phyloP scores from a whole-genome alignment of 2,797 vertebrate species.

The Oryzias sinensis region DNA sequence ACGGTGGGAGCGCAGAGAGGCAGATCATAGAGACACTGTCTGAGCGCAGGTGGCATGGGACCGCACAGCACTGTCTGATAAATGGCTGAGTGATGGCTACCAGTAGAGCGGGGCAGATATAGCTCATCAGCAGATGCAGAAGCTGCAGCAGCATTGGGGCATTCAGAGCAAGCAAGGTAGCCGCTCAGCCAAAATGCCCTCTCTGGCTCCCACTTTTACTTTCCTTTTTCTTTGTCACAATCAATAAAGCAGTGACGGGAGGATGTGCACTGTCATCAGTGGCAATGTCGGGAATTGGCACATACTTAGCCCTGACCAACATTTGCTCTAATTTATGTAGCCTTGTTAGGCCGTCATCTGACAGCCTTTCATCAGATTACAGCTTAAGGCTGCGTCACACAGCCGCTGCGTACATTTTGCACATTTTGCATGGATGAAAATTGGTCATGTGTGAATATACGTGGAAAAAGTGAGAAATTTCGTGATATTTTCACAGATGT shows the following conservation, averaged over 20 bases:
- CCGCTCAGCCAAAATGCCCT: slow-evolving; percentile 10
- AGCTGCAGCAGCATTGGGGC: slow-evolving; percentile 27
- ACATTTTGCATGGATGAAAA: too few species aligned
- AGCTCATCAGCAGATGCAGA: slow-evolving; percentile 59
- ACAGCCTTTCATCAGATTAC: slow-evolving; percentile 49
- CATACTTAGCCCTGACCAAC: slow-evolving; percentile 40
- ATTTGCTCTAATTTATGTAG: slow-evolving; percentile 39
- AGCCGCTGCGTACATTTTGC: too few species aligned
- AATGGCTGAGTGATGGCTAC: slow-evolving; percentile 67
- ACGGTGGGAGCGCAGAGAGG: slow-evolving; percentile 26
- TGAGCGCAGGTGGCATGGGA: slow-evolving; percentile 60
- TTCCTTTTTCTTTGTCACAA: slow-evolving; percentile 23
- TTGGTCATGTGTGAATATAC: too few species aligned
- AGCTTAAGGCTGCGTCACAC: background rate
- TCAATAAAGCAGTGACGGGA: slow-evolving; percentile 20
- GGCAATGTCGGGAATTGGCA: slow-evolving; percentile 35
- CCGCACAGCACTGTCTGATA: slow-evolving; percentile 47
- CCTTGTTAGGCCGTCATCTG: slow-evolving; percentile 50
- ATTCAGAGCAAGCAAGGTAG: slow-evolving; percentile 12
- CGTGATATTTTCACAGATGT: too few species aligned
- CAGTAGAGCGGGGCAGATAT: slow-evolving; percentile 55
- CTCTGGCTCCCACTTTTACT: slow-evolving; percentile 20
- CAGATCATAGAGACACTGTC: slow-evolving; percentile 27
- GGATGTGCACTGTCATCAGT: slow-evolving; percentile 32
- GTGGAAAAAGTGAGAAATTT: too few species aligned